Conservation (phyloP, 2,797 vertebrate species). For the Schizopygopsis pylzovi region DNA sequence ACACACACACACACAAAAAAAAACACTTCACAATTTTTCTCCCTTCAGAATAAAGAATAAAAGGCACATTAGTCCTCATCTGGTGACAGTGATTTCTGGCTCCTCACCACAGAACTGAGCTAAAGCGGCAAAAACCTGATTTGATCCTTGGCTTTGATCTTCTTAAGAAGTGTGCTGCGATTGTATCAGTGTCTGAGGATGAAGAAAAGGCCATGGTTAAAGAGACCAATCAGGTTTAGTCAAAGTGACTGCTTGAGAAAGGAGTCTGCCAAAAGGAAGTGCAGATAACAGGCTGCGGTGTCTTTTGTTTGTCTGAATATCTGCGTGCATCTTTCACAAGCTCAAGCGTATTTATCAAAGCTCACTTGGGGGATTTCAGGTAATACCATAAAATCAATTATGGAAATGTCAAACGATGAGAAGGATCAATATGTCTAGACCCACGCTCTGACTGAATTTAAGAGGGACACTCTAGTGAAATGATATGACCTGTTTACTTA, state of each 20-base stretch:
- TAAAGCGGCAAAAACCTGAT: slow-evolving; percentile 31
- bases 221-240: slow-evolving; percentile 54
- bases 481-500: neutral
- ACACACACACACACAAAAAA: neutral
- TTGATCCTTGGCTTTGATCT: slow-evolving; percentile 52
- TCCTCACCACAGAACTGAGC: slow-evolving; percentile 29
- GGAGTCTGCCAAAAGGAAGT: slow-evolving; percentile 1
- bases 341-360: slow-evolving; percentile 34
- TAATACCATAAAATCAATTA: slow-evolving; percentile 45
- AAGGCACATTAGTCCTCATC: slow-evolving; percentile 40
- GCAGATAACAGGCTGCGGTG: slow-evolving; percentile 44
- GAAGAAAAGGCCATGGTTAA: slow-evolving; percentile 38
- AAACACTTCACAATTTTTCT: neutral
- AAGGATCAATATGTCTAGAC: slow-evolving; percentile 50
- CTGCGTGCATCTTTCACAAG: slow-evolving; percentile 28
- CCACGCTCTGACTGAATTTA: slow-evolving; percentile 10
- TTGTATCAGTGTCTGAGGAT: slow-evolving; percentile 53
- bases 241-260: slow-evolving; percentile 39
- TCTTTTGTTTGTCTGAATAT: slow-evolving; percentile 41
- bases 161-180: slow-evolving; percentile 54
- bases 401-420: slow-evolving; percentile 42
- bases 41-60: slow-evolving; percentile 33
- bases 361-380: slow-evolving; percentile 43
- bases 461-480: slow-evolving; percentile 16
- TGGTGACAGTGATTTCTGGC: slow-evolving; percentile 48